Conservation (phyloP, 1,140 invertebrate genomes). For the Ips nitidus region DNA sequence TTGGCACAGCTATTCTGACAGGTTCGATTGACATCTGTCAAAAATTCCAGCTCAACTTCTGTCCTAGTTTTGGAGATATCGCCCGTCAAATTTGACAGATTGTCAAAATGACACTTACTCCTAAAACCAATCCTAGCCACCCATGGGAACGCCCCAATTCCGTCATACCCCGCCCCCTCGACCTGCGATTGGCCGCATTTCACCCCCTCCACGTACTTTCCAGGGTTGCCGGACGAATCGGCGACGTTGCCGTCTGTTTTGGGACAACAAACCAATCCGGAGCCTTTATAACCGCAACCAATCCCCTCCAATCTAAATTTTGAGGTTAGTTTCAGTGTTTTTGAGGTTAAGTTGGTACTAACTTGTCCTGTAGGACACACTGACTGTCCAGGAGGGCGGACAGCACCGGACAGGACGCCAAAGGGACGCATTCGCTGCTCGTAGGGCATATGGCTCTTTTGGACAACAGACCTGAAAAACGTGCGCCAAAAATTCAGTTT, state of each 20-base stretch:
- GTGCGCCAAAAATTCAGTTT: not conserved
- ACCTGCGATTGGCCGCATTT: conserved; percentile 65
- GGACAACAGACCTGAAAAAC: not conserved
- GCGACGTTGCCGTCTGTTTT: conserved; percentile 24
- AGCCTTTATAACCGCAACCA: conserved; percentile 52
- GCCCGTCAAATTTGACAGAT: no score
- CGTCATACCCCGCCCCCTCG: conserved; percentile 62
- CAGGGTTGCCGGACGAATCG: conserved; percentile 13
- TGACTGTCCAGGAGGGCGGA: conserved; percentile 47
- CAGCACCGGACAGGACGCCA: conserved; percentile 48
- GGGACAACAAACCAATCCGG: conserved; percentile 53
- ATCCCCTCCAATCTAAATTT: conserved; percentile 47
- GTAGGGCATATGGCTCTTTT: conserved; percentile 44
- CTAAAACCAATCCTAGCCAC: conserved; percentile 66
- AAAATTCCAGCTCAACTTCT: no score
- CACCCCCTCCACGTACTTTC: conserved; percentile 43
- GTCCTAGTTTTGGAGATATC: no score
- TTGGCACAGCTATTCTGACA: no score
- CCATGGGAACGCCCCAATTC: conserved; percentile 68
- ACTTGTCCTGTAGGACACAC: conserved; percentile 50
- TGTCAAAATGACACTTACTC: conserved; percentile 51
- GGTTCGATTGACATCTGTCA: no score
- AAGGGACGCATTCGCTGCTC: conserved; percentile 46
- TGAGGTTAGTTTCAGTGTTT: not conserved
- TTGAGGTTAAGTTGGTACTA: conserved; percentile 13